Evolutionary conservation across 2,797 vertebrate genomes (phyloP).

Genomic region (Cryptoblepharus egeriae): DNA sequence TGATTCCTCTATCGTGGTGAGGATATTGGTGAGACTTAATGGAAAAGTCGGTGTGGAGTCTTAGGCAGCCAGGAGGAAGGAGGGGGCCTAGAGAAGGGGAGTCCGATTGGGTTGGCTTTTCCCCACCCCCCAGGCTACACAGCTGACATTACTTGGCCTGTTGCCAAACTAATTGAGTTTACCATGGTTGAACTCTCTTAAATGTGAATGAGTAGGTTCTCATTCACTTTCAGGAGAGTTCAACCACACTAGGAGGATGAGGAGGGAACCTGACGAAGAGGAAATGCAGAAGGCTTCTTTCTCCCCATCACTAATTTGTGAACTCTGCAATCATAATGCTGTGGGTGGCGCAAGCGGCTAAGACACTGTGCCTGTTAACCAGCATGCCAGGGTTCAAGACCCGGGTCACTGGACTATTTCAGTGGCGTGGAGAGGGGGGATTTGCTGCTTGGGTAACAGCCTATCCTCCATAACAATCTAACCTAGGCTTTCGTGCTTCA

Average conservation of each 20-base stretch:
- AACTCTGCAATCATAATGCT: too few relatives aligned
- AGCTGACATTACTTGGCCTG: background rate
- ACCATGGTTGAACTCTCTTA: background rate
- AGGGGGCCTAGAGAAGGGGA: background rate
- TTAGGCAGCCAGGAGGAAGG: background rate
- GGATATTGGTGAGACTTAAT: background rate
- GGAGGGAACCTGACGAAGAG: background rate
- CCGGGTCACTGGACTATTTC: too few relatives aligned
- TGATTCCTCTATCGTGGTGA: background rate
- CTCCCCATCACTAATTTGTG: background rate
- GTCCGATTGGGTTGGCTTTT: background rate
- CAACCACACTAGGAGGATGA: background rate
- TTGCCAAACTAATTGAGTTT: background rate
- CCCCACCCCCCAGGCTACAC: background rate
- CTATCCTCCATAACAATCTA: too few relatives aligned
- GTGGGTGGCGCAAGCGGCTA: too few relatives aligned
- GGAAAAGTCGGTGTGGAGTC: background rate
- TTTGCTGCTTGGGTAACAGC: too few relatives aligned
- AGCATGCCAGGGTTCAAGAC: too few relatives aligned
- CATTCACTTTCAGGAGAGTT: too few relatives aligned
- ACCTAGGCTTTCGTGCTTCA: too few relatives aligned
- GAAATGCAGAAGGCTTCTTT: too few relatives aligned
- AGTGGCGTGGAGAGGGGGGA: too few relatives aligned
- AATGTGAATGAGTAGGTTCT: background rate
- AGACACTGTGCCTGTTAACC: too few relatives aligned